phyloP scores from a whole-genome alignment of 2,888 invertebrate genomes.

The Dryobota labecula region DNA sequence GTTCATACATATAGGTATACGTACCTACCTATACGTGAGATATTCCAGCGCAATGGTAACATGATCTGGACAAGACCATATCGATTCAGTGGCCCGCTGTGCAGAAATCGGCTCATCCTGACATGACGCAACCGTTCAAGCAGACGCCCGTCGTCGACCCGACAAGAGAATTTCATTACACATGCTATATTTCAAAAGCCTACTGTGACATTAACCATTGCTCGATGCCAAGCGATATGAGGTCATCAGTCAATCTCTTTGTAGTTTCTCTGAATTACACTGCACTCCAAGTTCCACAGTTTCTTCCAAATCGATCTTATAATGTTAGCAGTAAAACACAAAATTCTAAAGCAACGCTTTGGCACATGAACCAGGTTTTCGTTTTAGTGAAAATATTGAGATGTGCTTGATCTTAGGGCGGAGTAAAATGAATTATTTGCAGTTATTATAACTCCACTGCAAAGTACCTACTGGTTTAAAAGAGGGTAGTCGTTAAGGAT shows the following conservation, averaged over 20 bases:
- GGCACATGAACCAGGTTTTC: constrained; percentile 39
- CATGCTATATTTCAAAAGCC: constrained; percentile 81
- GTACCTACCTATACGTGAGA: neutral
- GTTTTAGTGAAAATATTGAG: constrained; percentile 57
- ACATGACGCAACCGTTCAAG: constrained; percentile 62
- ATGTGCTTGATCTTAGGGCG: constrained; percentile 40
- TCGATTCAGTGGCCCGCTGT: constrained; percentile 63
- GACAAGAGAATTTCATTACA: constrained; percentile 75
- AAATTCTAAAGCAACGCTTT: constrained; percentile 37
- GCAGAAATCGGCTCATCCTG: constrained; percentile 68
- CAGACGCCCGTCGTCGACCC: constrained; percentile 65
- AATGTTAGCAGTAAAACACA: constrained; percentile 13
- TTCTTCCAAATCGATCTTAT: constrained; percentile 36
- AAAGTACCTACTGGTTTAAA: constrained; percentile 27
- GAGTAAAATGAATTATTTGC: constrained; percentile 43
- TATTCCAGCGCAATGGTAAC: constrained; percentile 46
- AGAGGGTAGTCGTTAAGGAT: constrained; percentile 52
- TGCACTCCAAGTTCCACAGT: constrained; percentile 50
- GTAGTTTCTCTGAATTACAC: constrained; percentile 71
- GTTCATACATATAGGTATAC: too few species aligned
- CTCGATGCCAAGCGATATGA: constrained; percentile 81
- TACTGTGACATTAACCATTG: constrained; percentile 84
- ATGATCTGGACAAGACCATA: constrained; percentile 71
- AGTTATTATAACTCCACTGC: constrained; percentile 34
- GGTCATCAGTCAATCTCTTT: constrained; percentile 83